Evolutionary conservation across 2,888 invertebrate genomes (phyloP).

Genomic region (Melipona bicolor): DNA sequence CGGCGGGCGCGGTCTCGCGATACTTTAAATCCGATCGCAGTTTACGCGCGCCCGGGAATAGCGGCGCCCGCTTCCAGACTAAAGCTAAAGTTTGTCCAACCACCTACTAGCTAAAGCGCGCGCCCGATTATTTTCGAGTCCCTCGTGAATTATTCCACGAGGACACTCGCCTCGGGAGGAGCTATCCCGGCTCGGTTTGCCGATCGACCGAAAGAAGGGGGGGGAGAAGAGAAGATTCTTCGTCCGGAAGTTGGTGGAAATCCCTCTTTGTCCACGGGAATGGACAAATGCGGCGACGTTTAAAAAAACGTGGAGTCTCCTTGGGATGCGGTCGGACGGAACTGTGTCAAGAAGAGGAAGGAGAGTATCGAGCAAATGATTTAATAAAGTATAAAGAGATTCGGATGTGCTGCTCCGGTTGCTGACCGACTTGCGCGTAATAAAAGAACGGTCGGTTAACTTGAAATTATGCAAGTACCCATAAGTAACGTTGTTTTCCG

Average conservation of each 20-base stretch:
- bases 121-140: conserved; percentile 17
- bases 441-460: too few species aligned
- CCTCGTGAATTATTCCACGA: conserved; percentile 1
- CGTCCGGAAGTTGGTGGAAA: background rate
- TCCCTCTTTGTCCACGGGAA: background rate
- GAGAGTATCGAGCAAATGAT: background rate
- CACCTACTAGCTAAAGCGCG: background rate
- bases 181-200: background rate
- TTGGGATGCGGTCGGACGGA: background rate
- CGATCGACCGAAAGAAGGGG: background rate
- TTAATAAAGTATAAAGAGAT: background rate
- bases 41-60: conserved; percentile 5
- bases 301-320: background rate
- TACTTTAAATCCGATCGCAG: conserved; percentile 22
- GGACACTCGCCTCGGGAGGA: background rate
- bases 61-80: background rate
- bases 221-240: background rate
- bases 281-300: background rate
- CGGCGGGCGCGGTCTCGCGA: background rate
- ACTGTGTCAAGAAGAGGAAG: background rate
- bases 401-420: background rate
- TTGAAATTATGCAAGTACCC: too few species aligned
- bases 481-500: too few species aligned
- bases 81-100: background rate
- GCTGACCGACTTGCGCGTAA: too few species aligned